Evolutionary conservation across 1,140 invertebrate genomes (phyloP).

Genomic region (Tetramorium alpestre): DNA sequence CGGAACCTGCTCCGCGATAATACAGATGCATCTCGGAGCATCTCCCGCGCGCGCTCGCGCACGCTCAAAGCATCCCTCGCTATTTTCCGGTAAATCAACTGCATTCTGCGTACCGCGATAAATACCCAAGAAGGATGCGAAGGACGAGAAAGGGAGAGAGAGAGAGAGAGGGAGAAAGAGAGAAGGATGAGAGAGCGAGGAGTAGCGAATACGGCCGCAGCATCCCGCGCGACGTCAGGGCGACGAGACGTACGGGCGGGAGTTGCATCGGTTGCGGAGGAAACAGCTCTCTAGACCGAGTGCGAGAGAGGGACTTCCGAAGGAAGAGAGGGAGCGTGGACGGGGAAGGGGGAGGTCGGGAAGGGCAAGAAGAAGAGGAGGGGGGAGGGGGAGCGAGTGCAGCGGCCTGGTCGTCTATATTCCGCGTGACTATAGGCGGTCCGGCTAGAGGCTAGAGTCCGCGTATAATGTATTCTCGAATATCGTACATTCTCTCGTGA

Average conservation of each 20-base stretch:
- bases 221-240: conserved; percentile 46
- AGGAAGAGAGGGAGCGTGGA: neutral
- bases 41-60: neutral
- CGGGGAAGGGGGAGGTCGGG: neutral
- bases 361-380: neutral
- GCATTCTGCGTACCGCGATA: conserved; percentile 28
- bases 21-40: neutral
- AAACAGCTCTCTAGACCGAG: neutral
- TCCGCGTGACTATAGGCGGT: conserved; percentile 71
- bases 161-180: neutral
- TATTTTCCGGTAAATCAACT: conserved; percentile 12
- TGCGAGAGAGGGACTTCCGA: neutral
- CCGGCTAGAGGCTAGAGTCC: conserved; percentile 73
- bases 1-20: neutral
- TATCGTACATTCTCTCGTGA: conserved; percentile 81
- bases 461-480: conserved; percentile 77
- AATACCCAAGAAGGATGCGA: conserved; percentile 36
- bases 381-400: conserved; percentile 58
- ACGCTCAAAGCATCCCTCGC: neutral
- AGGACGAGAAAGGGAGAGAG: neutral
- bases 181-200: neutral
- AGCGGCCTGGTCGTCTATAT: conserved; percentile 72
- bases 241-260: conserved; percentile 39
- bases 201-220: conserved; percentile 26
- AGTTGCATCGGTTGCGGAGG: conserved; percentile 29